Percentiles rank a stretch among this genome's conserved stretches.
These are phyloP conservation scores for Zaprionus ornatus DNA, from an alignment of 1,140 invertebrate species.

Conservation along the genomic window DNA sequence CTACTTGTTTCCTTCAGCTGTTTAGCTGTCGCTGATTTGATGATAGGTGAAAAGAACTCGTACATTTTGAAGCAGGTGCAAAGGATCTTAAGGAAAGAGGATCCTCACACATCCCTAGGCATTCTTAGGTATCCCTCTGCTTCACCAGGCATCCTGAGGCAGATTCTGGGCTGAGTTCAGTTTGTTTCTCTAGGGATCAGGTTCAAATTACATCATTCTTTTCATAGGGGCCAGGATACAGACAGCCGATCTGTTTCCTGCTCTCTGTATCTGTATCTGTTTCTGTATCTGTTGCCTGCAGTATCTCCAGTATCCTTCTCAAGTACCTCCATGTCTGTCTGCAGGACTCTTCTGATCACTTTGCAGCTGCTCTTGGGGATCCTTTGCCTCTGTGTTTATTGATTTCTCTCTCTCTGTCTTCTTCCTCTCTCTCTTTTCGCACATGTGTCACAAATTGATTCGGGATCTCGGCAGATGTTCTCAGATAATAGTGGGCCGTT, in stretches of 20 bases:
- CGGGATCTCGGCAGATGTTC: conserved; percentile 54
- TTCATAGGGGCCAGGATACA: neutral
- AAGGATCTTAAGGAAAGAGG: neutral
- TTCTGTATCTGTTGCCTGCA: too few species aligned
- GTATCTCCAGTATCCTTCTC: conserved; percentile 20
- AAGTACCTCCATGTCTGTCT: conserved; percentile 31
- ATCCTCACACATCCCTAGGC: neutral
- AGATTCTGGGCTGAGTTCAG: neutral
- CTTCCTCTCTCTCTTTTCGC: neutral
- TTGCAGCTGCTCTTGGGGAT: conserved; percentile 43
- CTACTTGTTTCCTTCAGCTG: too few species aligned
- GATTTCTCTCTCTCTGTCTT: conserved; percentile 36
- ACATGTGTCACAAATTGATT: conserved; percentile 48
- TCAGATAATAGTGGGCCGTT: conserved; percentile 71
- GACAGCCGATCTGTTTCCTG: neutral
- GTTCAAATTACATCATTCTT: conserved; percentile 60
- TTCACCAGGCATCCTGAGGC: neutral
- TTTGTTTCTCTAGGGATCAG: conserved; percentile 9
- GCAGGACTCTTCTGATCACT: conserved; percentile 18
- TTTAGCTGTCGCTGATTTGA: neutral
- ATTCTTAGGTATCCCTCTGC: too few species aligned
- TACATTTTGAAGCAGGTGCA: conserved; percentile 19
- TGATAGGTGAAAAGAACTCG: conserved; percentile 1
- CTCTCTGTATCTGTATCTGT: neutral
- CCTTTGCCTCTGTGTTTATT: conserved; percentile 44